Evolutionary conservation across 2,113 vertebrate species (phyloP).

Genomic region (Otolemur garnettii): DNA sequence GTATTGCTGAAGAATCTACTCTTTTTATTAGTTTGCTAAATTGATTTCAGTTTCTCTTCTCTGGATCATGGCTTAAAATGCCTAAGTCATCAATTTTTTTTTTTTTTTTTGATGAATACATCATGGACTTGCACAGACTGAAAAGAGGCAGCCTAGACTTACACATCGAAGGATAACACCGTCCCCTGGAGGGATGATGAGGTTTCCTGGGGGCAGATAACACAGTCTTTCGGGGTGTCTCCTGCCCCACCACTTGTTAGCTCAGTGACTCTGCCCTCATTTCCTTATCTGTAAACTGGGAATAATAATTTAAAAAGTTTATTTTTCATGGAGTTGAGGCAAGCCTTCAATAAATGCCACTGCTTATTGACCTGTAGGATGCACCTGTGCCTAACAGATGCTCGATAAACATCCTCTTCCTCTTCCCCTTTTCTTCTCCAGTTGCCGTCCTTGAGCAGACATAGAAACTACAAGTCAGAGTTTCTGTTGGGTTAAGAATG

Average conservation of each 20-base stretch:
- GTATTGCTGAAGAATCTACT: not conserved
- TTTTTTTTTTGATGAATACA: fast-evolving
- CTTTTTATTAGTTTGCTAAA: not conserved
- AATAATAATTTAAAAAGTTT: not conserved
- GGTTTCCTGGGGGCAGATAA: not conserved
- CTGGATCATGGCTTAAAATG: not conserved
- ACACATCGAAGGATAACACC: not conserved
- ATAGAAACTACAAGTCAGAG: not conserved
- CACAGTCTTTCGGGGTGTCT: not conserved
- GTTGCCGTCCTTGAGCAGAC: not conserved
- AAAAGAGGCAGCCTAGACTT: not conserved
- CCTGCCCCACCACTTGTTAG: not conserved
- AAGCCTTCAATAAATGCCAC: not conserved
- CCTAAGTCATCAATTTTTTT: not conserved
- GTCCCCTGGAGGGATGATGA: not conserved
- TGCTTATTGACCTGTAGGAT: not conserved
- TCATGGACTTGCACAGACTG: too few species aligned
- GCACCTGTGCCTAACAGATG: not conserved
- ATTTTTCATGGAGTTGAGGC: not conserved
- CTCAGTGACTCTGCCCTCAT: not conserved
- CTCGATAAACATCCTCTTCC: not conserved
- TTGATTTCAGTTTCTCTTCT: not conserved
- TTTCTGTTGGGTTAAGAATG: not conserved
- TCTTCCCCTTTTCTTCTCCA: not conserved
- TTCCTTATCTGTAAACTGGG: not conserved